Evolutionary conservation across 2,888 invertebrate species (phyloP).

Genomic region (Pristionchus maxplancki): DNA sequence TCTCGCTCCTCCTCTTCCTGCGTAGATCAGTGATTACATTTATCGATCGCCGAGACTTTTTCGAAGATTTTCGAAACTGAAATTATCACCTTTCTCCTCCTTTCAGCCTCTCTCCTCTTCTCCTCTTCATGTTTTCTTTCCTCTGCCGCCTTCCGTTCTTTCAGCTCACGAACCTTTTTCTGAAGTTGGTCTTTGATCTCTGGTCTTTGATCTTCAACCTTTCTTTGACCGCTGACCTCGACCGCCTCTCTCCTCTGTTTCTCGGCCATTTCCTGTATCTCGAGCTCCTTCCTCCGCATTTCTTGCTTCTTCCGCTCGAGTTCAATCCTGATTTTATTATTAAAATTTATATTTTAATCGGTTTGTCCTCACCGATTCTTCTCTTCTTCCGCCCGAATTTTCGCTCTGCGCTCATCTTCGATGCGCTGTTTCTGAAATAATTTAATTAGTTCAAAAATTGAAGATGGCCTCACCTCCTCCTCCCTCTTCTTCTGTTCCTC

Average conservation of each 20-base stretch:
- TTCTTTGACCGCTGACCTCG: not conserved
- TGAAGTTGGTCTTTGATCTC: conserved; percentile 27
- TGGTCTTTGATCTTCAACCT: not conserved
- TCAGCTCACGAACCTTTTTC: conserved; percentile 30
- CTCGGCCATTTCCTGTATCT: conserved; percentile 39
- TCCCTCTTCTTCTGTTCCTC: conserved; percentile 49
- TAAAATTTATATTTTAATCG: not conserved
- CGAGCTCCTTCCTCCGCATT: conserved; percentile 45
- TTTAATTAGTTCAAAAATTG: not conserved
- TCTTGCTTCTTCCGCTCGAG: conserved; percentile 43
- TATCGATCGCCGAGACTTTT: too few species aligned
- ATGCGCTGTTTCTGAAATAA: not conserved
- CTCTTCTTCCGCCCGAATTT: conserved; percentile 26
- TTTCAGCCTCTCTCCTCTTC: not conserved
- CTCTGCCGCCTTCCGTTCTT: conserved; percentile 26
- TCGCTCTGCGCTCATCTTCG: conserved; percentile 16
- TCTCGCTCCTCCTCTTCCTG: conserved; percentile 33
- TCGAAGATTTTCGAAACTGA: too few species aligned
- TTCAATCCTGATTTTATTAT: not conserved
- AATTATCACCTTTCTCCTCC: not conserved
- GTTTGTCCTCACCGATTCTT: not conserved
- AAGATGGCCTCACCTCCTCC: conserved; percentile 36
- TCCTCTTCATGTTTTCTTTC: not conserved
- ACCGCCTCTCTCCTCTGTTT: conserved; percentile 47
- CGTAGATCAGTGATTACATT: not conserved